Evolutionary conservation across 1,140 invertebrate species (phyloP).

Genomic region (Fopius arisanus): DNA sequence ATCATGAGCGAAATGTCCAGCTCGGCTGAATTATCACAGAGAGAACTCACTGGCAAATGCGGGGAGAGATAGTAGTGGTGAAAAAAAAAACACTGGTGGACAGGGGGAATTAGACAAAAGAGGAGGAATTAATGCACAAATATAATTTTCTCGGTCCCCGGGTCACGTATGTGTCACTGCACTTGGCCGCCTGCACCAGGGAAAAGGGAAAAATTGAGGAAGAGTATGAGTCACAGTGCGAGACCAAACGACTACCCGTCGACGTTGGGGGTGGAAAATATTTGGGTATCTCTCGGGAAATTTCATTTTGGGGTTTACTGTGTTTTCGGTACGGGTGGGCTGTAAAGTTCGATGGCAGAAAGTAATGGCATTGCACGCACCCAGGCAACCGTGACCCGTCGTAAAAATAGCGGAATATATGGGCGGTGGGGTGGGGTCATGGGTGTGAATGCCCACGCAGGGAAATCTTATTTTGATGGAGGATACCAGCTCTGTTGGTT

Average conservation of each 20-base stretch:
- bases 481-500: too few relatives aligned
- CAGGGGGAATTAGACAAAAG: not conserved
- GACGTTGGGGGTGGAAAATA: not conserved
- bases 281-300: slow-evolving; percentile 5
- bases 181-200: not conserved
- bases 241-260: not conserved
- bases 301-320: slow-evolving; percentile 20
- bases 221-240: not conserved
- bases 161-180: not conserved
- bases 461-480: too few relatives aligned
- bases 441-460: too few relatives aligned
- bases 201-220: not conserved
- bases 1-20: not conserved
- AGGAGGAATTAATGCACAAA: not conserved
- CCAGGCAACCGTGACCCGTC: not conserved
- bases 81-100: not conserved
- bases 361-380: slow-evolving; percentile 24
- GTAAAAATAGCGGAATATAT: not conserved
- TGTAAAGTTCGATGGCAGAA: slow-evolving; percentile 29
- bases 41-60: not conserved
- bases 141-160: not conserved
- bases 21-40: not conserved
- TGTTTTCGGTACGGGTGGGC: not conserved
- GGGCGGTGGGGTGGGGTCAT: not conserved
- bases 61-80: not conserved